Evolutionary conservation across 2,888 invertebrate genomes (phyloP).

Genomic region (Thalpophila matura): DNA sequence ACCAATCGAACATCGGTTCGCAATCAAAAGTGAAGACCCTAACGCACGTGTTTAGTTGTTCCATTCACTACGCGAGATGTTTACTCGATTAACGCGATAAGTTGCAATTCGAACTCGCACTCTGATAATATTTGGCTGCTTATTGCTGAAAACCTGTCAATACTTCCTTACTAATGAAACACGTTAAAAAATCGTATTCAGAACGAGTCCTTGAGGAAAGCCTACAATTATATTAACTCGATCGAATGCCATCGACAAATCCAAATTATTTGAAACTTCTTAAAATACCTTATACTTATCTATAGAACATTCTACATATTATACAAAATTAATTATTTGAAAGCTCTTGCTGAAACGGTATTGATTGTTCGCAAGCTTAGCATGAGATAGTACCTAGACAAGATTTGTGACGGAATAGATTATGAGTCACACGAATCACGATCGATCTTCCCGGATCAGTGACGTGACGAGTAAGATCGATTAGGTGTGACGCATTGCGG

Average conservation of each 20-base stretch:
- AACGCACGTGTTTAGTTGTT: too few species aligned
- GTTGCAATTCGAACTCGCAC: too few species aligned
- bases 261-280: neutral
- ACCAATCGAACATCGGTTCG: too few species aligned
- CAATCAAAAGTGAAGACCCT: too few species aligned
- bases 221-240: neutral
- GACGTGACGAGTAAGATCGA: slow-evolving; percentile 24
- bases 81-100: too few species aligned
- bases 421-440: slow-evolving; percentile 24
- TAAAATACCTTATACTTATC: neutral
- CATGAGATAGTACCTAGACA: neutral
- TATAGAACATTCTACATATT: neutral
- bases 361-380: neutral
- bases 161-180: too few species aligned
- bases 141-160: neutral
- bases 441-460: slow-evolving; percentile 40
- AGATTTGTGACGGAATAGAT: slow-evolving; percentile 27
- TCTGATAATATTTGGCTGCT: too few species aligned
- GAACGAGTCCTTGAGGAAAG: too few species aligned
- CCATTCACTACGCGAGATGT: too few species aligned
- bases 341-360: neutral
- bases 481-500: slow-evolving; percentile 52
- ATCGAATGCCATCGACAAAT: neutral
- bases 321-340: neutral
- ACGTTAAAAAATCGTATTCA: too few species aligned